A percentile compares a stretch with the other conserved stretches of the same genome.
Conservation (phyloP, 2,888 invertebrate species). For the Ctena decussata region DNA sequence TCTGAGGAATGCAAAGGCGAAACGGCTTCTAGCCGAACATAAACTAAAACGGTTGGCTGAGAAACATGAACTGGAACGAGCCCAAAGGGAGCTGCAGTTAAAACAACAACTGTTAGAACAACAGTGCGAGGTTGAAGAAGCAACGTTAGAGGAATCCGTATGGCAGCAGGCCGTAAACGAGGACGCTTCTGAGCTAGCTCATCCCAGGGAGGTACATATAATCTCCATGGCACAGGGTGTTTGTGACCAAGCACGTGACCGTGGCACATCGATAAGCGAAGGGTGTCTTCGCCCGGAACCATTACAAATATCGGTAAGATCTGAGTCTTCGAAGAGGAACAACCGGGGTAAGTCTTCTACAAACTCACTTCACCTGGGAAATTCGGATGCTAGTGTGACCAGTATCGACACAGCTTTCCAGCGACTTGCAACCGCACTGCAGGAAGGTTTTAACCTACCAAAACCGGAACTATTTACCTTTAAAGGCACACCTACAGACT, state of each 20-base stretch:
- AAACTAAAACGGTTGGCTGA: background rate
- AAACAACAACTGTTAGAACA: slow-evolving; percentile 6
- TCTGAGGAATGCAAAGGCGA: too few relatives aligned
- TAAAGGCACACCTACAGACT: slow-evolving; percentile 31
- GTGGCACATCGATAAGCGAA: background rate
- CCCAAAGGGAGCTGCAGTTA: background rate
- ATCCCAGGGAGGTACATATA: background rate
- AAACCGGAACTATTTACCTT: slow-evolving; percentile 37
- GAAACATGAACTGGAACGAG: background rate
- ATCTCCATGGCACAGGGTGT: background rate
- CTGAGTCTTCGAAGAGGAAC: background rate
- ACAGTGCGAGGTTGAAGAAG: slow-evolving; percentile 14
- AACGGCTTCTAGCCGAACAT: slow-evolving; percentile 3
- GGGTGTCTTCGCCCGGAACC: background rate
- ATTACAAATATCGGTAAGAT: background rate
- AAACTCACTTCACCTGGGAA: background rate
- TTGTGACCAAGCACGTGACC: background rate
- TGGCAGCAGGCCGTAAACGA: background rate
- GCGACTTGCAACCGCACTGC: slow-evolving; percentile 9
- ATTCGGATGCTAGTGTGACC: slow-evolving; percentile 2
- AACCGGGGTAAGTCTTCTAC: background rate
- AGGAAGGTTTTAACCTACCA: slow-evolving; percentile 26
- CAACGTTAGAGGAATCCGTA: slow-evolving; percentile 3
- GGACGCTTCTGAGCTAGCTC: background rate
- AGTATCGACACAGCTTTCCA: slow-evolving; percentile 7